Evolutionary conservation across 2,888 invertebrate genomes (phyloP), one percentile per base, ranked within the genome.

Genomic region (Sminthurides aquaticus): DNA sequence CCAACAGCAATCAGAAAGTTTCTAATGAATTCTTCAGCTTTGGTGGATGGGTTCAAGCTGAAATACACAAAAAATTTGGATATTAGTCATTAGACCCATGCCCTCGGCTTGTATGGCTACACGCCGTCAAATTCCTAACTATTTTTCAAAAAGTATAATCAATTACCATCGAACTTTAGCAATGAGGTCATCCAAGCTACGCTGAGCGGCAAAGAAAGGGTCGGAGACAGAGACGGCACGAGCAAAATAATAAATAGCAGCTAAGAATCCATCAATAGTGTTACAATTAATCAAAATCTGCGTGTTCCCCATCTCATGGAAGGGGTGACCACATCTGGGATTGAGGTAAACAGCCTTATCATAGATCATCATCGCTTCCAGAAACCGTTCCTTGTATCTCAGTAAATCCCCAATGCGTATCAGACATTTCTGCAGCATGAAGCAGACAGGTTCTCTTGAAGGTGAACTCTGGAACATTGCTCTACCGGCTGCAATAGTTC

Each of bases 331-430:
- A 67, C 87, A 87, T 73, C 85, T 85, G 62, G 88, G 87, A 2
- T 67, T 65, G 1, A 73, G 68, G 8, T 69, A 68, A 24, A 70
- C 66, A 24, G 71, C 69, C 57, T 73, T 73, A 54, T 89, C 89
- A 79, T 89, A 85, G 84, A 85, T 84, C 79, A 92, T 92, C 79
- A 89, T 91, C 22, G 87, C 86, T 77, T 91, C 90, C 0, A 91
- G 91, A 76, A 90, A 88, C 56, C 86, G 84, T 70, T 87, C 84
- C 78, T 89, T 81, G 77, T 93, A 92, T 8, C 92, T 84, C 27
- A 91, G 89, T 73, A 91, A 83, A 77, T 91, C 92, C 0, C 92
- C 92, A 66, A 92, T 82, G 78, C 92, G 92, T 64, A 92, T 90
- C 65, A 92, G 83, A 78, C 91, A 91, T 79, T 92, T 89, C 77